A percentile compares a stretch with the other conserved stretches of the same genome.
Evolutionary conservation across 2,888 invertebrate genomes (phyloP).

Genomic region (Ecliptopera silaceata): DNA sequence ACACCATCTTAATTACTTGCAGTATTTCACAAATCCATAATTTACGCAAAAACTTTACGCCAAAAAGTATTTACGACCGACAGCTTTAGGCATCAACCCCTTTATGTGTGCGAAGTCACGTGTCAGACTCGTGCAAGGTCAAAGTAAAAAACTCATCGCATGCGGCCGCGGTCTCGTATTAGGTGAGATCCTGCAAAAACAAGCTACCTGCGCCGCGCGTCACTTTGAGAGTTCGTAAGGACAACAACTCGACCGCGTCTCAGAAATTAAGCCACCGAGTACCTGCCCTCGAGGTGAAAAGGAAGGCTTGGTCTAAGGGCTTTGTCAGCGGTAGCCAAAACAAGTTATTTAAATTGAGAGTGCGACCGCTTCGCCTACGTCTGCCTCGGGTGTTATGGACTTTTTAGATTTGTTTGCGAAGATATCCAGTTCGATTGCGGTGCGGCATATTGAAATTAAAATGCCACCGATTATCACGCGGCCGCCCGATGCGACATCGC

Average conservation of each 20-base stretch:
- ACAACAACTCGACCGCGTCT: slow-evolving; percentile 51
- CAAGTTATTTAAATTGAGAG: slow-evolving; percentile 77
- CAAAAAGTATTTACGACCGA: slow-evolving; percentile 20
- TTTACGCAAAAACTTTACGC: slow-evolving; percentile 31
- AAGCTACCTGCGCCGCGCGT: slow-evolving; percentile 69
- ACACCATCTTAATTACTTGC: slow-evolving; percentile 42
- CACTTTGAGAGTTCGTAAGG: slow-evolving; percentile 57
- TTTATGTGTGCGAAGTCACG: slow-evolving; percentile 44
- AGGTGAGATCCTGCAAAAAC: slow-evolving; percentile 71
- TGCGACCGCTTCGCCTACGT: slow-evolving; percentile 62
- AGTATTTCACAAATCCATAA: slow-evolving; percentile 37
- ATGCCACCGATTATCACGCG: slow-evolving; percentile 50
- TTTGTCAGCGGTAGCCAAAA: slow-evolving; percentile 74
- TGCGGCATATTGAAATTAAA: slow-evolving; percentile 56
- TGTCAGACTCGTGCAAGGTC: slow-evolving; percentile 60
- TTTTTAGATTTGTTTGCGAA: slow-evolving; percentile 42
- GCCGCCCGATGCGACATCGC: slow-evolving; percentile 55
- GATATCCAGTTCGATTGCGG: slow-evolving; percentile 35
- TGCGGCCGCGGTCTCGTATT: slow-evolving; percentile 51
- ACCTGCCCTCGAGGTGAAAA: slow-evolving; percentile 50
- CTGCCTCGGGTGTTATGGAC: slow-evolving; percentile 37
- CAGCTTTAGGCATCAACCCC: slow-evolving; percentile 21
- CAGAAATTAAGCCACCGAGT: slow-evolving; percentile 44
- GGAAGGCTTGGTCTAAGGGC: slow-evolving; percentile 59
- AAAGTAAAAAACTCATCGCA: slow-evolving; percentile 49